phyloP scores from a whole-genome alignment of 2,113 vertebrate genomes.

The Zosterops japonicus region DNA sequence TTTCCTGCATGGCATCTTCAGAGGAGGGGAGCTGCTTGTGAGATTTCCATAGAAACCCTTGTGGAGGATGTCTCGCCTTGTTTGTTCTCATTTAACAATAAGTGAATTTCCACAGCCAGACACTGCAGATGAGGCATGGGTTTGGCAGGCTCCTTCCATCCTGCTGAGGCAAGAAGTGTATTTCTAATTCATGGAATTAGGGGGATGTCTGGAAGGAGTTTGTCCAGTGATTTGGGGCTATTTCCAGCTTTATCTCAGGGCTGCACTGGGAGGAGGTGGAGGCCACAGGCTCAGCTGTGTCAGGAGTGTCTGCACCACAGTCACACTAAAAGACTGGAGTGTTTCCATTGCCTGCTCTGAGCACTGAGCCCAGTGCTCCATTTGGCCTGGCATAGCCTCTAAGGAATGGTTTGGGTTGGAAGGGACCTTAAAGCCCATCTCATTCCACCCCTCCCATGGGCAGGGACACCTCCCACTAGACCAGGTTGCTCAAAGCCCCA shows the following conservation, averaged over 20 bases:
- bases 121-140: not conserved
- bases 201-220: not conserved
- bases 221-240: not conserved
- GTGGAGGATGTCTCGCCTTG: not conserved
- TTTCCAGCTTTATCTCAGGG: not conserved
- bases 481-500: not conserved
- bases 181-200: not conserved
- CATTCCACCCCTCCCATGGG: not conserved
- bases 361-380: not conserved
- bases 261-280: not conserved
- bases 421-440: not conserved
- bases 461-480: not conserved
- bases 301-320: not conserved
- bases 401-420: not conserved
- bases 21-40: not conserved
- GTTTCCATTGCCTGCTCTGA: not conserved
- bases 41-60: slow-evolving; percentile 61
- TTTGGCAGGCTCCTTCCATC: slow-evolving; percentile 22
- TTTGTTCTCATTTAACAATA: slow-evolving; percentile 42
- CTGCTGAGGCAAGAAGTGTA: not conserved
- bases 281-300: fast-evolving
- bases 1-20: slow-evolving; percentile 6
- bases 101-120: slow-evolving; percentile 12
- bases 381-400: fast-evolving
- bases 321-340: no score